Evolutionary conservation across 2,797 vertebrate genomes (phyloP).

Genomic region (Aselliscus stoliczkanus): DNA sequence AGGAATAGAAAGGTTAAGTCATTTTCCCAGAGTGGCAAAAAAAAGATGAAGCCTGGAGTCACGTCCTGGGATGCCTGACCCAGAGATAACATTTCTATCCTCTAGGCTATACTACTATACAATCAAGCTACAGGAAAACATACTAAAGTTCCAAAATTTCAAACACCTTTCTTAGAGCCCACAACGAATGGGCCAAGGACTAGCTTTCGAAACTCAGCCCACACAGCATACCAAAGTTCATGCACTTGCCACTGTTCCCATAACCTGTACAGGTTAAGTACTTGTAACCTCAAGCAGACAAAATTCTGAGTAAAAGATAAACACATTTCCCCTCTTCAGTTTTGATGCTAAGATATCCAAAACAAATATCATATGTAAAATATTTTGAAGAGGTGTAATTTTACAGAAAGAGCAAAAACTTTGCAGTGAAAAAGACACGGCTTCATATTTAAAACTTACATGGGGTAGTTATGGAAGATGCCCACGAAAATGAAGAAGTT

Average conservation of each 20-base stretch:
- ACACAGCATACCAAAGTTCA: background rate
- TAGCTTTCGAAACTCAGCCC: background rate
- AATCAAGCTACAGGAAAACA: background rate
- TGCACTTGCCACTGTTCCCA: background rate
- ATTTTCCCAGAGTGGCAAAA: background rate
- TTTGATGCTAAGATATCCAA: background rate
- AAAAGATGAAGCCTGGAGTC: background rate
- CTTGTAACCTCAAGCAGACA: background rate
- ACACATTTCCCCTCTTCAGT: background rate
- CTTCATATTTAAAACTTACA: background rate
- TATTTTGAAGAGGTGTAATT: background rate
- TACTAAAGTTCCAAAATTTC: background rate
- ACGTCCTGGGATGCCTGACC: background rate
- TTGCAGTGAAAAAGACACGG: background rate
- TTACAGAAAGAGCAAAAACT: background rate
- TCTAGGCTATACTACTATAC: background rate
- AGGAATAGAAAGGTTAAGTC: background rate
- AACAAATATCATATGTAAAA: background rate
- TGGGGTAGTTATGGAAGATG: background rate
- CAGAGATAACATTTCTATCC: background rate
- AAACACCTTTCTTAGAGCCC: background rate
- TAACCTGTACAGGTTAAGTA: background rate
- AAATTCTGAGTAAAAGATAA: background rate
- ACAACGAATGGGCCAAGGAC: background rate
- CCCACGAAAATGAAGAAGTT: background rate